Evolutionary conservation across 2,888 invertebrate genomes (phyloP).

Genomic region (Boloria euphrosyne): DNA sequence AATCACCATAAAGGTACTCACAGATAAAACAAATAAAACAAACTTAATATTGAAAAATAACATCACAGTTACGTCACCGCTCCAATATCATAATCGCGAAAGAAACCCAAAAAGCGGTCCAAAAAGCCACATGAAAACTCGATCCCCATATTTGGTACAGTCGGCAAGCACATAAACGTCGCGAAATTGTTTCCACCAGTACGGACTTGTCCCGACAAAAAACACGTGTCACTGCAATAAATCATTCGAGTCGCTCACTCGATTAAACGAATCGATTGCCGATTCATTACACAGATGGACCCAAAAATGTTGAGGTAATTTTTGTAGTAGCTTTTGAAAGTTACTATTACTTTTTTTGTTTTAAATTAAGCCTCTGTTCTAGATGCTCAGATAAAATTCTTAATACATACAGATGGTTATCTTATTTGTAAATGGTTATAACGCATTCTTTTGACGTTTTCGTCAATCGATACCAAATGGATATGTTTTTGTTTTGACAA

Average conservation of each 20-base stretch:
- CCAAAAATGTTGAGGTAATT: constrained; percentile 69
- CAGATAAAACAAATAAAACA: neutral
- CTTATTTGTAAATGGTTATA: constrained; percentile 32
- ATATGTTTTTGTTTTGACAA: constrained; percentile 16
- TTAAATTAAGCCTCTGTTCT: constrained; percentile 36
- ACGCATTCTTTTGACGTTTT: constrained; percentile 28
- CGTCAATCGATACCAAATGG: constrained; percentile 22
- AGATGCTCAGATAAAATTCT: constrained; percentile 36
- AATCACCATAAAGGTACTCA: no score
- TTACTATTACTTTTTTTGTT: constrained; percentile 27
- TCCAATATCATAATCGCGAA: constrained; percentile 35
- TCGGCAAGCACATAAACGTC: constrained; percentile 75
- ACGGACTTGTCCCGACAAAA: constrained; percentile 59
- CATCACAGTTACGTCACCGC: constrained; percentile 8
- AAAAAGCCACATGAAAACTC: constrained; percentile 61
- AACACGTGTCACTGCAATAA: constrained; percentile 79
- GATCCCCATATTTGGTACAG: constrained; percentile 55
- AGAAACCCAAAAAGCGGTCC: constrained; percentile 31
- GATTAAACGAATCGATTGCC: constrained; percentile 74
- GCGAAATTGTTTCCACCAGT: constrained; percentile 79
- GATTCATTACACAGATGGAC: constrained; percentile 73
- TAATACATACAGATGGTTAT: constrained; percentile 28
- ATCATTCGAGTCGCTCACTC: constrained; percentile 75
- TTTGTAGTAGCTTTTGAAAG: constrained; percentile 54
- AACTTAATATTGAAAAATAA: constrained; percentile 7